Evolutionary conservation across 2,113 vertebrate species (phyloP).

Genomic region (Pomatorhinus ruficollis): DNA sequence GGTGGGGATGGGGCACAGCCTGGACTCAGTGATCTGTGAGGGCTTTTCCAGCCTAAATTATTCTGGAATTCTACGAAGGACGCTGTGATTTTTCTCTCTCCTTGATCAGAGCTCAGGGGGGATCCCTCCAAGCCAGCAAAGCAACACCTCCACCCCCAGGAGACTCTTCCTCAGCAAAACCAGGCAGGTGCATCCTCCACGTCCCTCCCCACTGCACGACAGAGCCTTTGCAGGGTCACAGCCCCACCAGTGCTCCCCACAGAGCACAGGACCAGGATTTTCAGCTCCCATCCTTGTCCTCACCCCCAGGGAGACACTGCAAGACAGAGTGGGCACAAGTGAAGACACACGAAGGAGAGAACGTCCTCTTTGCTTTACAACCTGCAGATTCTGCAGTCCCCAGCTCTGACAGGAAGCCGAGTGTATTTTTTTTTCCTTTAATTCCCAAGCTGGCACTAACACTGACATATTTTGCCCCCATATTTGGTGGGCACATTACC

Average conservation of each 20-base stretch:
- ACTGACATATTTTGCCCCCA: background rate
- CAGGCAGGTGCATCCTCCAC: background rate
- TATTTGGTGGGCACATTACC: background rate
- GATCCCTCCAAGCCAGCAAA: background rate
- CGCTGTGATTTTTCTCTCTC: background rate
- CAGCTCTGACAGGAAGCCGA: background rate
- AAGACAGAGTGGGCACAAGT: background rate
- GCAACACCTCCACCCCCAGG: background rate
- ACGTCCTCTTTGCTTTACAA: background rate
- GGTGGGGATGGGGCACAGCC: accelerated
- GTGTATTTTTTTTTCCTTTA: background rate
- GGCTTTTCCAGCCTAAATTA: background rate
- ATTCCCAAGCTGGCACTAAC: background rate
- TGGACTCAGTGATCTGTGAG: accelerated
- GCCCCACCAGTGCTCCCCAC: background rate
- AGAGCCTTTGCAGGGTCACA: background rate
- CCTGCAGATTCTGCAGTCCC: background rate
- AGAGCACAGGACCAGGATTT: background rate
- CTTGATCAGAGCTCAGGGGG: background rate
- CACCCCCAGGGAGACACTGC: background rate
- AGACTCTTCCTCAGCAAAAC: background rate
- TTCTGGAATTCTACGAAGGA: background rate
- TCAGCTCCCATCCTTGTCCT: background rate
- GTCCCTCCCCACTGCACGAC: accelerated
- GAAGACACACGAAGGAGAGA: background rate